These are phyloP conservation scores for Oligia latruncula DNA, from an alignment of 2,888 invertebrate species.

Conservation along the genomic window DNA sequence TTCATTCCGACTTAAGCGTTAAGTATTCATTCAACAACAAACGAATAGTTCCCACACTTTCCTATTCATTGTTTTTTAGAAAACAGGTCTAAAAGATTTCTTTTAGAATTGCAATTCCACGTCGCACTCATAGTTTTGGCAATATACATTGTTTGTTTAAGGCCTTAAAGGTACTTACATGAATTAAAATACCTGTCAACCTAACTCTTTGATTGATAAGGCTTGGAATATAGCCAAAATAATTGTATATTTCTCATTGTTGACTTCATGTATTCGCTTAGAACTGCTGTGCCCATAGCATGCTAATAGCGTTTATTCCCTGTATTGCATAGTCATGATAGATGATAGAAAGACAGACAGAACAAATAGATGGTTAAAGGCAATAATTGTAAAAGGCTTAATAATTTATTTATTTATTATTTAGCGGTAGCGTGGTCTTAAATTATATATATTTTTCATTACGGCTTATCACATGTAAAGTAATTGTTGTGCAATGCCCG, in stretches of 20 bases:
- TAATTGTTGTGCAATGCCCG: neutral
- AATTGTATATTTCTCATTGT: constrained; percentile 16
- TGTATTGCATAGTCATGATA: constrained; percentile 6
- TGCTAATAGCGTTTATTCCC: neutral
- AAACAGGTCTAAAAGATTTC: constrained; percentile 3
- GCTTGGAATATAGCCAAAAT: constrained; percentile 49
- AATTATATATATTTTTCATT: too few relatives aligned
- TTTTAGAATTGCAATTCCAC: neutral
- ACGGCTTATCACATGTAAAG: too few relatives aligned
- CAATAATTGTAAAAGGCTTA: neutral
- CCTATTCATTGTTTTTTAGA: constrained; percentile 12
- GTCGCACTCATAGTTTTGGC: constrained; percentile 30
- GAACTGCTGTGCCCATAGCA: neutral
- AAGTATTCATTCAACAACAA: constrained; percentile 1
- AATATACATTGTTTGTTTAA: constrained; percentile 11
- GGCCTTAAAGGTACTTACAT: neutral
- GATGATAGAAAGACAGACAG: neutral
- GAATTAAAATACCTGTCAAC: constrained; percentile 14
- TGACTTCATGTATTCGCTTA: constrained; percentile 7
- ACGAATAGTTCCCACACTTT: constrained; percentile 8
- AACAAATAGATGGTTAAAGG: neutral
- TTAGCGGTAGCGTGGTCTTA: too few relatives aligned
- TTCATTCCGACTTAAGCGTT: neutral
- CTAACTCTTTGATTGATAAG: constrained; percentile 1
- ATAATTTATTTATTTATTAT: neutral